Conservation (phyloP, 2,797 vertebrate species). For the Pipistrellus pipistrellus region DNA sequence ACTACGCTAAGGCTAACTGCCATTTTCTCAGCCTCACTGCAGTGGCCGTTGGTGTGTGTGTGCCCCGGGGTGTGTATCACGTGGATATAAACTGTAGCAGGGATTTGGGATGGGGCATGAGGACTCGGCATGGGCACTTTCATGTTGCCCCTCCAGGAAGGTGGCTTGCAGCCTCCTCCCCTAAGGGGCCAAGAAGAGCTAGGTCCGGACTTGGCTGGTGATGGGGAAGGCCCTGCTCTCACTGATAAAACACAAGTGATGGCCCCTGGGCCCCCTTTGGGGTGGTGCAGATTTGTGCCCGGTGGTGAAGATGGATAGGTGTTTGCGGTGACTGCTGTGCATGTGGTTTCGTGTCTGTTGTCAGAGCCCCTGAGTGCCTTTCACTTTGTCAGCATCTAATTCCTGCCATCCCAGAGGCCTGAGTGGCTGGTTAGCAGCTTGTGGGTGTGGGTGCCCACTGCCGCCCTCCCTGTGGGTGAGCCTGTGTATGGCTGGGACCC, state of each 20-base stretch:
- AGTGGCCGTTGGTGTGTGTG: background rate
- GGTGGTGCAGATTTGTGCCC: background rate
- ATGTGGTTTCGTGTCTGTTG: background rate
- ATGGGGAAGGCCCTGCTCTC: too few relatives aligned
- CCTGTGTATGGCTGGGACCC: background rate
- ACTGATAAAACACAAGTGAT: fast-evolving
- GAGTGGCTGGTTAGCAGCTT: background rate
- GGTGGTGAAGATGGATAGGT: background rate
- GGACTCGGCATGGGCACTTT: background rate
- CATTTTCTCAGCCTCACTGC: background rate
- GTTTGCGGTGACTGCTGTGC: background rate
- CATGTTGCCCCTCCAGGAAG: background rate
- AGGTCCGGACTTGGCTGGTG: background rate
- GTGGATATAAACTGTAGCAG: background rate
- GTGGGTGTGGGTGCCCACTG: background rate
- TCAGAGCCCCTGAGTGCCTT: background rate
- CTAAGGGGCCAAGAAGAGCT: background rate
- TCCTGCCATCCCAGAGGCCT: background rate
- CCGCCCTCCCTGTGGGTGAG: fast-evolving
- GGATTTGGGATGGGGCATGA: background rate
- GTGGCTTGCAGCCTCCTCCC: background rate
- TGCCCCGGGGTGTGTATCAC: too few relatives aligned
- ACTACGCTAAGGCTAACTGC: background rate
- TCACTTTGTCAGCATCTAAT: background rate
- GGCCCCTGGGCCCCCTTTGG: fast-evolving